Conservation (phyloP, 1,140 invertebrate species). For the Theocolax elegans region DNA sequence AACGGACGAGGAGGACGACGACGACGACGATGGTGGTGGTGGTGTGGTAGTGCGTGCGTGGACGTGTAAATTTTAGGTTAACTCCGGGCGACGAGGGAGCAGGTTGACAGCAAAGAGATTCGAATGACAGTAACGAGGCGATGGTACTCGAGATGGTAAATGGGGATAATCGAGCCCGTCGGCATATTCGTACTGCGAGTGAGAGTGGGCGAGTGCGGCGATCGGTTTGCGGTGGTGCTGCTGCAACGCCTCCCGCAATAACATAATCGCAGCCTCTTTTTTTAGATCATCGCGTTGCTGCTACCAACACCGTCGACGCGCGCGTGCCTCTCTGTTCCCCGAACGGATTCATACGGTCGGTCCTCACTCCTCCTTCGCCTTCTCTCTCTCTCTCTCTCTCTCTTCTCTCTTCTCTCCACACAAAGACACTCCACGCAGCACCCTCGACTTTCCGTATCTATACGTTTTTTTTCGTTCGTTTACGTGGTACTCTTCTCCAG, state of each 20-base stretch:
- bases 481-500: neutral
- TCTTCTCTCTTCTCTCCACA: no score
- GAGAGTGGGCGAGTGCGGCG: neutral
- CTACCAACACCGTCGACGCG: no score
- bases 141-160: neutral
- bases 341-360: no score
- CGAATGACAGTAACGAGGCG: neutral
- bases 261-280: conserved; percentile 27
- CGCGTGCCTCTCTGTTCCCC: no score
- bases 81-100: conserved; percentile 1
- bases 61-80: conserved; percentile 28
- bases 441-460: neutral
- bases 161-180: neutral
- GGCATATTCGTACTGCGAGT: neutral
- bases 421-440: neutral
- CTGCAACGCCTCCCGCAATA: conserved; percentile 22
- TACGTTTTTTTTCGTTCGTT: neutral
- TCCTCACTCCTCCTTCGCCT: neutral
- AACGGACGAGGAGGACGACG: no score
- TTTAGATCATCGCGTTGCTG: conserved; percentile 1
- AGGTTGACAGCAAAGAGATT: neutral
- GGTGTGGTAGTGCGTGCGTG: no score
- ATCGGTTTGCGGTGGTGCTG: neutral
- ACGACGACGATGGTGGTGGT: neutral
- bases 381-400: neutral